These are phyloP conservation scores for Lepas anatifera DNA, from an alignment of 2,888 invertebrate genomes.

Conservation along the genomic window DNA sequence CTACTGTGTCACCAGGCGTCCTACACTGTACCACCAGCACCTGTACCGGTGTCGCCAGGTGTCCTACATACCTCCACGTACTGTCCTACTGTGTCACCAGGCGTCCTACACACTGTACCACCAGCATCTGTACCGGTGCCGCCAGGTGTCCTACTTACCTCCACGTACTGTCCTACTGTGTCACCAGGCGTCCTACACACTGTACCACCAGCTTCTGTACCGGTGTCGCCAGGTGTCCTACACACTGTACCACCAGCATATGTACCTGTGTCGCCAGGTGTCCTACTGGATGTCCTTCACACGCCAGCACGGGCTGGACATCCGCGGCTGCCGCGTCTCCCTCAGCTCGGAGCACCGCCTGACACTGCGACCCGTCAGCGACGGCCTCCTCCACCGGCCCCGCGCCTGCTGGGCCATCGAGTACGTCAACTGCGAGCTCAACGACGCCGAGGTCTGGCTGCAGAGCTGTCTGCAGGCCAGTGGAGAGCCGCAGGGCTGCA, in stretches of 20 bases:
- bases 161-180: too few species aligned
- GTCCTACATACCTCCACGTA: too few species aligned
- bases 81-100: too few species aligned
- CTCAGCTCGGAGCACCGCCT: slow-evolving; percentile 38
- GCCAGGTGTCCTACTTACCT: too few species aligned
- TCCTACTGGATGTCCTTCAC: slow-evolving; percentile 13
- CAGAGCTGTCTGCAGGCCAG: slow-evolving; percentile 55
- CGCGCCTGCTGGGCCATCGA: slow-evolving; percentile 81
- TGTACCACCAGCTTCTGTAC: too few species aligned
- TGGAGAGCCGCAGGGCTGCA: too few species aligned
- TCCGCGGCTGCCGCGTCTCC: slow-evolving; percentile 51
- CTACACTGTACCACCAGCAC: too few species aligned
- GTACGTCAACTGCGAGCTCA: slow-evolving; percentile 87
- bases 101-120: too few species aligned
- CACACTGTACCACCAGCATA: neutral
- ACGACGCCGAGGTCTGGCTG: slow-evolving; percentile 83
- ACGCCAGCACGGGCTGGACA: slow-evolving; percentile 70
- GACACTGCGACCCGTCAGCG: slow-evolving; percentile 56
- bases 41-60: too few species aligned
- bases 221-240: neutral
- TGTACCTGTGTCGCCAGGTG: neutral
- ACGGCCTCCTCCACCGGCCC: slow-evolving; percentile 71
- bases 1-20: too few species aligned
- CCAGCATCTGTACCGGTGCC: too few species aligned
- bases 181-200: too few species aligned